Evolutionary conservation across 2,113 vertebrate genomes (phyloP).

Genomic region (Hyaena hyaena): DNA sequence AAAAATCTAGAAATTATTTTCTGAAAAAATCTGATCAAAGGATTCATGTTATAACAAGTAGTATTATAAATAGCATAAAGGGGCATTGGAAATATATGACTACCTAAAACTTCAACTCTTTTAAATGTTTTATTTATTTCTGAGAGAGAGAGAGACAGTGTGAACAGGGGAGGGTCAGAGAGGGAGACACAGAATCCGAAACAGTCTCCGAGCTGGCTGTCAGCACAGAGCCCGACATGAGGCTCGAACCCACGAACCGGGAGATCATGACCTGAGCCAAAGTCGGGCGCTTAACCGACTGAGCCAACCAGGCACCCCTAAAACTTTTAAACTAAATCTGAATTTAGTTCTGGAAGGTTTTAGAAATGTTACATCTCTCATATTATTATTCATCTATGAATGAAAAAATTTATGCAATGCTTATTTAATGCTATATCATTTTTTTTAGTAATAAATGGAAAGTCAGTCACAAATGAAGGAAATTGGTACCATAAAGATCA

Average conservation of each 20-base stretch:
- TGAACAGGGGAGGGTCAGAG: too few species aligned
- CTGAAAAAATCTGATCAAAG: not conserved
- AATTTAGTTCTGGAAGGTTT: constrained; percentile 2
- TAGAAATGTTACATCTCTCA: not conserved
- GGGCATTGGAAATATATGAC: not conserved
- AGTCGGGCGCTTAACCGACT: too few species aligned
- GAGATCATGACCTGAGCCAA: too few species aligned
- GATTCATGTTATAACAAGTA: not conserved
- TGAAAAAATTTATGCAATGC: not conserved
- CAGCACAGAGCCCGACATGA: too few species aligned
- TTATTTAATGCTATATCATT: not conserved
- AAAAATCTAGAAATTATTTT: not conserved
- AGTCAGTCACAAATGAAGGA: constrained; percentile 42
- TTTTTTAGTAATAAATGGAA: constrained; percentile 52
- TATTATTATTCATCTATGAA: not conserved
- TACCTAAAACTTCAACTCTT: not conserved
- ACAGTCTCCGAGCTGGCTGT: too few species aligned
- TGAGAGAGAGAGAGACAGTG: too few species aligned
- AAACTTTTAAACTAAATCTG: constrained; percentile 41
- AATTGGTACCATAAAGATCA: constrained; percentile 48
- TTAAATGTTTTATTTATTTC: too few species aligned
- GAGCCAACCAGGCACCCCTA: too few species aligned
- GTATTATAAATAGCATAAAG: not conserved
- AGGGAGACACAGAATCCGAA: too few species aligned
- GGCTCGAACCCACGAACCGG: too few species aligned